phyloP scores from a whole-genome alignment of 1,140 invertebrate species.

The Streblospio benedicti region DNA sequence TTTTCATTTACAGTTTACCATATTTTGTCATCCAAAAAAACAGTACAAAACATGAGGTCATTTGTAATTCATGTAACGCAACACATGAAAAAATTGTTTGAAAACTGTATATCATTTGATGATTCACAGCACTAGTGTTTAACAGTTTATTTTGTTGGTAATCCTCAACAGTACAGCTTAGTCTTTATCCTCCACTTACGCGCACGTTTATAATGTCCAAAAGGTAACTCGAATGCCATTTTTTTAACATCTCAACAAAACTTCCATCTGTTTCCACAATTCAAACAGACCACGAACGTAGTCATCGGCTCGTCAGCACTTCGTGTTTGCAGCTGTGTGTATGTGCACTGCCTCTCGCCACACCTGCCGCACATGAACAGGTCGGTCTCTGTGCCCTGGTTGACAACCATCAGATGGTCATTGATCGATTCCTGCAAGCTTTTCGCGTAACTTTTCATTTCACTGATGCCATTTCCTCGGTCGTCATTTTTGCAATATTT shows the following conservation, averaged over 20 bases:
- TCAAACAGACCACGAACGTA: constrained; percentile 94
- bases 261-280: constrained; percentile 98
- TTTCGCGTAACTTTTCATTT: constrained; percentile 90
- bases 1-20: too few species aligned
- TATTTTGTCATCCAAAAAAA: too few species aligned
- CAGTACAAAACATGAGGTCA: too few species aligned
- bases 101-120: too few species aligned
- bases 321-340: constrained; percentile 93
- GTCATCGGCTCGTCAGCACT: constrained; percentile 99
- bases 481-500: constrained; percentile 86
- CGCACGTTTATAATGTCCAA: too few species aligned
- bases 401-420: constrained; percentile 87
- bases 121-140: too few species aligned
- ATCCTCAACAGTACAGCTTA: too few species aligned
- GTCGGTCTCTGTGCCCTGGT: constrained; percentile 84
- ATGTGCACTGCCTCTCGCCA: constrained; percentile 79
- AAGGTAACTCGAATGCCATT: too few species aligned
- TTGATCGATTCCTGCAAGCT: constrained; percentile 97
- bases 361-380: constrained; percentile 79
- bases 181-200: too few species aligned
- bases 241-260: constrained; percentile 71
- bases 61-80: too few species aligned
- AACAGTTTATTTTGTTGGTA: too few species aligned
- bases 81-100: too few species aligned
- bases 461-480: constrained; percentile 90